Conservation (phyloP, 2,113 vertebrate species). For the Pholis gunnellus region DNA sequence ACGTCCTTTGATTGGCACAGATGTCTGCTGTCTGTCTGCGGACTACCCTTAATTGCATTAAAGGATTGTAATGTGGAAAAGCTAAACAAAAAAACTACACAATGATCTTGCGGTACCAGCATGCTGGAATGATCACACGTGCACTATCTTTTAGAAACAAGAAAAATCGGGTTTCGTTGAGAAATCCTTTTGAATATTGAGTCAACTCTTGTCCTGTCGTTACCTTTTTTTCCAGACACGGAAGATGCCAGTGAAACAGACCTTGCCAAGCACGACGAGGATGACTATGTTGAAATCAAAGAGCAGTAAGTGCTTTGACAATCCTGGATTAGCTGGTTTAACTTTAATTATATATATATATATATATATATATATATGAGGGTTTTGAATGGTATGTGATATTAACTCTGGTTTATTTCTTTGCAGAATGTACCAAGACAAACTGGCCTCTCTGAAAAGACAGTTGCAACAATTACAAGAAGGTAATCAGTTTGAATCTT, state of each 20-base stretch:
- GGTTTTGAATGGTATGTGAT: neutral
- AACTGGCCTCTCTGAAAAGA: slow-evolving; percentile 95
- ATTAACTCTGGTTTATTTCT: slow-evolving; percentile 25
- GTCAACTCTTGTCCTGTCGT: neutral
- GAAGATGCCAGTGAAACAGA: slow-evolving; percentile 99
- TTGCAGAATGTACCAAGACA: slow-evolving; percentile 98
- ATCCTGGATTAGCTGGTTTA: neutral
- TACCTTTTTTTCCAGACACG: slow-evolving; percentile 85
- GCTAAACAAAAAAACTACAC: neutral
- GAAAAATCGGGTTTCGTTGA: neutral
- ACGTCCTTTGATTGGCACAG: slow-evolving; percentile 46
- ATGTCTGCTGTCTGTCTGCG: neutral
- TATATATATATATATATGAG: too few species aligned
- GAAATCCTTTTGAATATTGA: neutral
- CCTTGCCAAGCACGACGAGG: slow-evolving; percentile 95
- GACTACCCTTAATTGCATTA: neutral
- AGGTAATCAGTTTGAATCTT: slow-evolving; percentile 81
- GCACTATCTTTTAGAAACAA: neutral
- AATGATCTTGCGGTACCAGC: neutral
- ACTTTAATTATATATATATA: neutral
- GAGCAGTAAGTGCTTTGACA: slow-evolving; percentile 90
- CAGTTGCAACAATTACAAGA: slow-evolving; percentile 96
- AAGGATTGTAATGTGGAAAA: neutral
- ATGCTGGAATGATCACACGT: neutral
- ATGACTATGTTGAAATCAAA: slow-evolving; percentile 98